phyloP scores from a whole-genome alignment of 1,140 invertebrate genomes.

The Heliconius eleuchia region DNA sequence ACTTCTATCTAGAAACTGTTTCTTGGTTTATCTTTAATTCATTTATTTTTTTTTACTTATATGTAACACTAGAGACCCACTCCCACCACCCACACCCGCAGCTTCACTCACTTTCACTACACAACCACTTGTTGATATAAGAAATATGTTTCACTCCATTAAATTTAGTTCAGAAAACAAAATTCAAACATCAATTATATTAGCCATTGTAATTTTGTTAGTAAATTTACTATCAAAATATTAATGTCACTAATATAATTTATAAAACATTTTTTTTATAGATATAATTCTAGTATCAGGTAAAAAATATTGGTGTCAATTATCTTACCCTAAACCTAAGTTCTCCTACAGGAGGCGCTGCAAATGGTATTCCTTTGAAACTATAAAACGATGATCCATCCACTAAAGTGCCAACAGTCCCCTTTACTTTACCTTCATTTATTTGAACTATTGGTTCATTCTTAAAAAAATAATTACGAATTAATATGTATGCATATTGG shows the following conservation, averaged over 20 bases:
- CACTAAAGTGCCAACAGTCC: constrained; percentile 33
- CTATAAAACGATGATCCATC: constrained; percentile 65
- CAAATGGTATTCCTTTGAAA: constrained; percentile 77
- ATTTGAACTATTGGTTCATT: constrained; percentile 42
- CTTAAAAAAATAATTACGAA: constrained; percentile 14
- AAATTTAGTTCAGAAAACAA: not conserved
- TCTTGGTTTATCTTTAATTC: not conserved
- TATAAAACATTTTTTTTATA: no score
- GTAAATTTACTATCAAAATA: no score
- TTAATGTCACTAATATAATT: no score
- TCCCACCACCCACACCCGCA: no score
- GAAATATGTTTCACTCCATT: not conserved
- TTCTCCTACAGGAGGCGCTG: constrained; percentile 70
- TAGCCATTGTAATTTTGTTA: no score
- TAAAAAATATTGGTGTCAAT: not conserved
- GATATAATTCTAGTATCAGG: no score
- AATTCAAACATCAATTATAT: no score
- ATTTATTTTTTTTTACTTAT: no score
- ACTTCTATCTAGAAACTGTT: not conserved
- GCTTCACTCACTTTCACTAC: no score
- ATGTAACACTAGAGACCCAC: no score
- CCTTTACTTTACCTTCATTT: constrained; percentile 45
- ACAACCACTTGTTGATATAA: no score
- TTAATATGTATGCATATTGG: not conserved
- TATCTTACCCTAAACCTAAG: constrained; percentile 32